Base-by-base conservation (phyloP, 2,888 invertebrate genomes). In the Pyrrhia umbra region DNA sequence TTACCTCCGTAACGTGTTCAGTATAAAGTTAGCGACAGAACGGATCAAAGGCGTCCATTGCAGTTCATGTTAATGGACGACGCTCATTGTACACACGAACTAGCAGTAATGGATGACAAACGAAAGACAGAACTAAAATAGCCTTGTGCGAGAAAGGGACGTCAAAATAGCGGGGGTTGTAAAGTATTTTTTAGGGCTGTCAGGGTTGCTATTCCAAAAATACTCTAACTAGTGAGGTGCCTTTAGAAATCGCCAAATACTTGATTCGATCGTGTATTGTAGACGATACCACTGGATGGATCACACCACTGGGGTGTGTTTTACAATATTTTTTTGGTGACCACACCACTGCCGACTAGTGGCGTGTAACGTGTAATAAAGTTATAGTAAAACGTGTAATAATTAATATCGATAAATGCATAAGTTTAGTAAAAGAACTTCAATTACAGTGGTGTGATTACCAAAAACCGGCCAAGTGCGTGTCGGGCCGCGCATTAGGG, bases 1-100 rank as follows among this genome's bases (percentile, higher is more conserved):
- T 75, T 69, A 77, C 75, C 84, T 84, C 82, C 69, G 75, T 61
- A 68, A 30, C 64, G 56, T 49, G 69, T 54, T 64, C 61, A 62
- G 56, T 57, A 63, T 60, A 42, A 66, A 56, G 71, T 65, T 64
- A 60, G 65, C 65, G 52, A 66, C 64, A 51, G 50, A 50, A 49
- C 63, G 56, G 23, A 54, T 64, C 43, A 55, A 46, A 58, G 20
- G 16, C 54, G 16, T 68, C 20, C 75, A 77, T 75, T 61, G 79
- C 66, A 39, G 70, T 30, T 54, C 30, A 60, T 52, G 20, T 42
- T 60, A 46, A 6, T 18, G 18, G 16, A 45, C 37, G 15, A 34
- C 50, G 27, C 30, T n/a, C 20, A 21, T 9, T 15, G 23, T 64
- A 18, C 43, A 55, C n/a, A 46, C 47, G 27, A 45, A 69, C 60